Evolutionary conservation across 2,888 invertebrate species (phyloP).

Genomic region (Acrobasis repandana): DNA sequence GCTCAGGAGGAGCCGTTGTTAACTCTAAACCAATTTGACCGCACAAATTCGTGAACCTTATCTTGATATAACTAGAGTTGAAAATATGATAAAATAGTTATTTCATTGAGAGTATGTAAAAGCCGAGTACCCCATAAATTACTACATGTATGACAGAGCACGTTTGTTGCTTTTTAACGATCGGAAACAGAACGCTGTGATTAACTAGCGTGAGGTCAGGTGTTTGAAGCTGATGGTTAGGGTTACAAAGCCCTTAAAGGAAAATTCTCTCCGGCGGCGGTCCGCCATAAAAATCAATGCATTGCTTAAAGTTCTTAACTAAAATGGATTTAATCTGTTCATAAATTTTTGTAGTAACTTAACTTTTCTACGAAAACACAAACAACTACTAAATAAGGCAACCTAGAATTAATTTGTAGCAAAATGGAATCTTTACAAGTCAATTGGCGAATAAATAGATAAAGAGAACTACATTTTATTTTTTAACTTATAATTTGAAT

Average conservation of each 20-base stretch:
- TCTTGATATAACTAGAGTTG: slow-evolving; percentile 31
- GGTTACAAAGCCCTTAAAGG: neutral
- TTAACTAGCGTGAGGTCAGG: slow-evolving; percentile 52
- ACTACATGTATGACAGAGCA: slow-evolving; percentile 73
- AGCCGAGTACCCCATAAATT: slow-evolving; percentile 70
- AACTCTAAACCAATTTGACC: slow-evolving; percentile 42
- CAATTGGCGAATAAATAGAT: too few species aligned
- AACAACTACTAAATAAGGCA: too few species aligned
- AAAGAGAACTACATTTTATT: too few species aligned
- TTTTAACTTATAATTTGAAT: too few species aligned
- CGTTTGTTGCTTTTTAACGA: slow-evolving; percentile 69
- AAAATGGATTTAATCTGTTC: too few species aligned
- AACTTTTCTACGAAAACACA: too few species aligned
- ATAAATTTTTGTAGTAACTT: too few species aligned
- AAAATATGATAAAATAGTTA: slow-evolving; percentile 29
- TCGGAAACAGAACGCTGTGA: slow-evolving; percentile 57
- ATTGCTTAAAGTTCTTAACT: too few species aligned
- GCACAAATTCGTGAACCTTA: slow-evolving; percentile 28
- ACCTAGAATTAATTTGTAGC: too few species aligned
- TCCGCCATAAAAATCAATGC: too few species aligned
- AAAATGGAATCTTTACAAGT: too few species aligned
- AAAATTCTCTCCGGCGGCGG: neutral
- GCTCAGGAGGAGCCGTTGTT: slow-evolving; percentile 64
- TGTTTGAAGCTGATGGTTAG: slow-evolving; percentile 28
- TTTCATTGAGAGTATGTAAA: slow-evolving; percentile 39